Evolutionary conservation across 2,797 vertebrate genomes (phyloP).

Genomic region (Siniperca scherzeri): DNA sequence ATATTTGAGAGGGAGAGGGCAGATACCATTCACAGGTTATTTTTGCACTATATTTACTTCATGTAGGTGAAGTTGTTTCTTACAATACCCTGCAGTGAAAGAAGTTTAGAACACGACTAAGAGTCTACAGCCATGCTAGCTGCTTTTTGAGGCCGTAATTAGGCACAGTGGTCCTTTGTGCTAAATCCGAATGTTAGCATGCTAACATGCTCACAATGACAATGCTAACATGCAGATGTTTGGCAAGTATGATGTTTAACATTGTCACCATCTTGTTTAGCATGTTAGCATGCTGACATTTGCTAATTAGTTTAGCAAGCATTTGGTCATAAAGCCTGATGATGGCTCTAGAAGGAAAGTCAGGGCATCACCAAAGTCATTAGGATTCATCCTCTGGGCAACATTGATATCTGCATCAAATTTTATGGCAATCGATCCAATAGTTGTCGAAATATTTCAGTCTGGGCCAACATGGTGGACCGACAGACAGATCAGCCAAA

Average conservation of each 20-base stretch:
- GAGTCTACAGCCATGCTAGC: not conserved
- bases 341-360: not conserved
- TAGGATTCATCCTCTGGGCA: not conserved
- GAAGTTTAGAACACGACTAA: not conserved
- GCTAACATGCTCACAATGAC: not conserved
- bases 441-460: not conserved
- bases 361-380: not conserved
- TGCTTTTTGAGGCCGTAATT: not conserved
- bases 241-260: not conserved
- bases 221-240: not conserved
- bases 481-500: not conserved
- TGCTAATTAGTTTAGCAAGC: not conserved
- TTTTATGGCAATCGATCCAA: not conserved
- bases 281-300: not conserved
- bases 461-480: not conserved
- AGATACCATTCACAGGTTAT: slow-evolving; percentile 48
- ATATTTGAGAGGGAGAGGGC: slow-evolving; percentile 39
- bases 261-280: not conserved
- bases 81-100: not conserved
- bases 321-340: not conserved
- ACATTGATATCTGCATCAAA: not conserved
- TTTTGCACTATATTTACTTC: slow-evolving; percentile 23
- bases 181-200: not conserved
- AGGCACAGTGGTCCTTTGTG: not conserved
- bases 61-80: slow-evolving; percentile 39